Evolutionary conservation across 1,140 invertebrate genomes (phyloP).

Genomic region (Rhizoglyphus robini): DNA sequence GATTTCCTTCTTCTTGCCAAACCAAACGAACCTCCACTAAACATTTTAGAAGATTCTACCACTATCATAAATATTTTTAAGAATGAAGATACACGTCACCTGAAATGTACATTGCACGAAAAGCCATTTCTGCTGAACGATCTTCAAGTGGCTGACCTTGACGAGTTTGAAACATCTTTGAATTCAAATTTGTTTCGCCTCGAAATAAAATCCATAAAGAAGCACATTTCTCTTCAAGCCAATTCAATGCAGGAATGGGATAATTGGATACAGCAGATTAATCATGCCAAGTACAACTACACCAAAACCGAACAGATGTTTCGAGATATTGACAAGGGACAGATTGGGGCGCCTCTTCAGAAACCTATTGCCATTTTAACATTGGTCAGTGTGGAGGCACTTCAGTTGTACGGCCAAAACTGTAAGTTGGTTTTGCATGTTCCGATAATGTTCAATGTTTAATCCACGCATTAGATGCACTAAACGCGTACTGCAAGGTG

Average conservation of each 20-base stretch:
- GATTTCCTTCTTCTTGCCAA: conserved; percentile 54
- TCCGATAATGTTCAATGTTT: no score
- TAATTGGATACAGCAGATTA: background rate
- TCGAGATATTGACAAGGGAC: no score
- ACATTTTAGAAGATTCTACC: no score
- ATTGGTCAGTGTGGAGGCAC: background rate
- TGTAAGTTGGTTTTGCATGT: background rate
- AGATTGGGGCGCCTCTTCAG: no score
- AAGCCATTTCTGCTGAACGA: conserved; percentile 62
- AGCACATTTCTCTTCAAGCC: background rate
- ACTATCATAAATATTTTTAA: no score
- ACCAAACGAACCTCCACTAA: background rate
- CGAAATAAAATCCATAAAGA: no score
- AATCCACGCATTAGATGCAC: conserved; percentile 2
- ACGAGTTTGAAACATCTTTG: no score
- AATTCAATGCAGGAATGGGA: background rate
- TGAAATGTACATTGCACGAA: conserved; percentile 62
- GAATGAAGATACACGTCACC: no score
- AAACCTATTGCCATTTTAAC: no score
- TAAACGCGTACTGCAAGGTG: conserved; percentile 21
- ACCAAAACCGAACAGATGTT: no score
- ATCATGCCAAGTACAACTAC: no score
- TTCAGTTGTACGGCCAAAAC: conserved; percentile 15
- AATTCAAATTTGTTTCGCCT: background rate
- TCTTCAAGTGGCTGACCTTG: conserved; percentile 27